Base-by-base conservation (phyloP, 2,113 vertebrate genomes). In the Acinonyx jubatus region DNA sequence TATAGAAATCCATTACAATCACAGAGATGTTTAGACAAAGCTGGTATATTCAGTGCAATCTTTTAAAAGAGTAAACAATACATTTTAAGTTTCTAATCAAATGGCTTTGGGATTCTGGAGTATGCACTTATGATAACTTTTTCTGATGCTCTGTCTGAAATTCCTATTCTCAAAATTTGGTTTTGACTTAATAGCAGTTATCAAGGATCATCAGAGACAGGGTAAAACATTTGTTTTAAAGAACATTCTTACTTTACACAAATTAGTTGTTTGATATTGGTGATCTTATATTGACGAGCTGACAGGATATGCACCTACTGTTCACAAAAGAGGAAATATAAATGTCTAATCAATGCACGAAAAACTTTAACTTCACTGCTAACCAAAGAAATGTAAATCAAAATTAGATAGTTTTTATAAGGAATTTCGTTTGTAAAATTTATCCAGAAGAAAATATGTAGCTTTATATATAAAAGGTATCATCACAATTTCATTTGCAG, bases 381-480 rank as follows among this genome's bases (percentile, higher is more conserved):
- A 84, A 84, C 16, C 50, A 93, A 83, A 78, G 25, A 74, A 96
- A 79, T 45, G 18, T 78, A 65, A 73, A 78, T 86, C 41, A 91
- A 27, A 57, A 29, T 84, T 45, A 52, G 7, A 27, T 61, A 23
- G 11, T 41, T 84, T 65, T 63, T n/a, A 74, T 29, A 83, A 85
- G 33, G 84, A 89, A 86, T 89, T 97, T 85, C 12, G 36, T 41
- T 92, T 95, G 23, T 86, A 18, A 94, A 92, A 63, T 95, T 66
- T 74, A 2, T 83, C 31, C 6, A 73, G n/a, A 94, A 19, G 45
- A 91, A 95, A 93, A 76, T 74, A 52, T 15, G 15, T 31, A 78
- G 27, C 23, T 71, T 88, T 89, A 94, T 95, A 90, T 90, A 27
- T 88, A 83, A 90, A 83, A 71, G n/a, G 1, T 18, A 66, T 96